Evolutionary conservation across 1,140 invertebrate genomes (phyloP).

Genomic region (Pseudomyrmex dendroicus): DNA sequence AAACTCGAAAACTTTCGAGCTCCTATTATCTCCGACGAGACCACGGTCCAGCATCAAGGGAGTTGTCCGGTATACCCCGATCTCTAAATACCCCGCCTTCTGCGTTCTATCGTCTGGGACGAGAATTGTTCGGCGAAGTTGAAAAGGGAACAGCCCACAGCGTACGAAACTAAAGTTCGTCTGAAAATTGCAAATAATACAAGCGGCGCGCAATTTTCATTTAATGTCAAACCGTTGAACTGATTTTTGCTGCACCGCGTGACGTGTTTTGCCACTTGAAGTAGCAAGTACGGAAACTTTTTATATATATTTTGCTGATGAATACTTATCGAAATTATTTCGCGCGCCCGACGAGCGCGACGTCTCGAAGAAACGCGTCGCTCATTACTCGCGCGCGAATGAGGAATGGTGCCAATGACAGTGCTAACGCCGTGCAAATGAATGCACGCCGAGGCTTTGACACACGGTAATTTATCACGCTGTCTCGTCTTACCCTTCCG

Average conservation of each 20-base stretch:
- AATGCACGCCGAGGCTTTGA: constrained; percentile 82
- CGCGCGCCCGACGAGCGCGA: constrained; percentile 43
- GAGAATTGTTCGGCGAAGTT: constrained; percentile 57
- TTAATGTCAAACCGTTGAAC: not conserved
- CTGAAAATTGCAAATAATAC: constrained; percentile 23
- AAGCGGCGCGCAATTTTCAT: not conserved
- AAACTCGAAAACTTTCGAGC: constrained; percentile 82
- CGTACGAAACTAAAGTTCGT: constrained; percentile 16
- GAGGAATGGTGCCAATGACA: constrained; percentile 83
- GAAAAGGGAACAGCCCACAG: constrained; percentile 4
- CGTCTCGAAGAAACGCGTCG: constrained; percentile 56
- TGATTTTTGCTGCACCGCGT: too few relatives aligned
- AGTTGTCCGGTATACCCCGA: constrained; percentile 77
- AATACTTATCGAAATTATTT: constrained; percentile 45
- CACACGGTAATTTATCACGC: constrained; percentile 81
- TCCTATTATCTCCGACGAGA: constrained; percentile 80
- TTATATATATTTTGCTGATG: not conserved
- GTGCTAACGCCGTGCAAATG: constrained; percentile 83
- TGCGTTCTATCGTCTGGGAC: constrained; percentile 49
- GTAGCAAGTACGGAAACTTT: not conserved
- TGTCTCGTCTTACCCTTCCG: constrained; percentile 67
- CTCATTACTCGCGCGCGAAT: constrained; percentile 70
- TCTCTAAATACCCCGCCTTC: constrained; percentile 76
- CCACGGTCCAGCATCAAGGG: constrained; percentile 78
- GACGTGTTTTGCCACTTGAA: too few relatives aligned